Percentiles rank a stretch among this genome's conserved stretches.
Conservation (phyloP, 30 jellyfish, hydroid and myxozoan species). For the Hydractinia echinata region DNA sequence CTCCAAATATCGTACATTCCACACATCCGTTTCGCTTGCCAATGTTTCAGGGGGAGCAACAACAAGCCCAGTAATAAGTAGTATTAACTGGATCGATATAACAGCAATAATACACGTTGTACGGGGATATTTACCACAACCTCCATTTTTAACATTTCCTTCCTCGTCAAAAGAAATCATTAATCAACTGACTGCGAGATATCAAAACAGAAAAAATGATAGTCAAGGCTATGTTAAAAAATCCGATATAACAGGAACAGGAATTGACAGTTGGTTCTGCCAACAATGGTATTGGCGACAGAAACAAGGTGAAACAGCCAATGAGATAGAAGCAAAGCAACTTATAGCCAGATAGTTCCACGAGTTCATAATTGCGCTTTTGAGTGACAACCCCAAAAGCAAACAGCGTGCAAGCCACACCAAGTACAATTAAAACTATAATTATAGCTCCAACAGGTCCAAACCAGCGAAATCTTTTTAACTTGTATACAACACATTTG, state of each 20-base stretch:
- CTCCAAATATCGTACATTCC: slow-evolving; percentile 72
- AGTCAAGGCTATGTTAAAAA: slow-evolving; percentile 73
- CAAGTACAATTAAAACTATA: slow-evolving; percentile 74
- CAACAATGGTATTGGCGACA: slow-evolving; percentile 78
- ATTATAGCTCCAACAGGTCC: slow-evolving; percentile 77
- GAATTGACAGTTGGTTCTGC: slow-evolving; percentile 50
- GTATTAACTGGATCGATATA: slow-evolving; percentile 44
- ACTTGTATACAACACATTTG: slow-evolving; percentile 45
- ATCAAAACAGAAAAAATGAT: slow-evolving; percentile 67
- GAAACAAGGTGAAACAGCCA: slow-evolving; percentile 57
- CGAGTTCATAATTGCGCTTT: slow-evolving; percentile 72
- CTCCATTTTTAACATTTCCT: slow-evolving; percentile 44
- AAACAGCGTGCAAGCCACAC: slow-evolving; percentile 58
- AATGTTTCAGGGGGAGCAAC: slow-evolving; percentile 28
- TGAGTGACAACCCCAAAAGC: slow-evolving; percentile 87
- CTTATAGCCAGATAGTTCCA: slow-evolving; percentile 55
- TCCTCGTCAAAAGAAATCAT: slow-evolving; percentile 55
- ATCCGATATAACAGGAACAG: slow-evolving; percentile 55
- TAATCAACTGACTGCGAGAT: slow-evolving; percentile 32
- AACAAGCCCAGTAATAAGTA: slow-evolving; percentile 46
- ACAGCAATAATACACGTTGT: slow-evolving; percentile 34
- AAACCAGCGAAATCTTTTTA: slow-evolving; percentile 60
- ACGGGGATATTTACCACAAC: slow-evolving; percentile 64
- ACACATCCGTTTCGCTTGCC: slow-evolving; percentile 49
- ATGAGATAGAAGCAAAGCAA: slow-evolving; percentile 53